Evolutionary conservation across 2,113 vertebrate species (phyloP).

Genomic region (Indri indri): DNA sequence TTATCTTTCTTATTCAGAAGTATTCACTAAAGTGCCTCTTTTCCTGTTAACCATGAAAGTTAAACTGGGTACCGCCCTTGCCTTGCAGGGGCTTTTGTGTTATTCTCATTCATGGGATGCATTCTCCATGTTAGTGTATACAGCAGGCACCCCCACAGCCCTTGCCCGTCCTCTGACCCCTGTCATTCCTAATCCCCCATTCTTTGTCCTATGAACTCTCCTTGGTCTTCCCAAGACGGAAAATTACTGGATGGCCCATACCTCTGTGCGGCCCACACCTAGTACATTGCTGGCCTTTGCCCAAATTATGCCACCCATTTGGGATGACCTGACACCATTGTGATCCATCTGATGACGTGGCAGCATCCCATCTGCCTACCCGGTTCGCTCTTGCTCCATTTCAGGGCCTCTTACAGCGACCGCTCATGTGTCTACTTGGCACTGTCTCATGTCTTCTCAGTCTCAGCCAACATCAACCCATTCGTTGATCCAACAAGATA

Average conservation of each 20-base stretch:
- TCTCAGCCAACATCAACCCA: not conserved
- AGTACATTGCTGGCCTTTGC: constrained; percentile 55
- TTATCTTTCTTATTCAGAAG: not conserved
- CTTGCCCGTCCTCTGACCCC: not conserved
- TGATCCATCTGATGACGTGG: constrained; percentile 54
- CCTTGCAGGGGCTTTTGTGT: not conserved
- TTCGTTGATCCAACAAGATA: not conserved
- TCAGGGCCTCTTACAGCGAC: not conserved
- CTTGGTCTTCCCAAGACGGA: constrained; percentile 27
- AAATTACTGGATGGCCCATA: constrained; percentile 59
- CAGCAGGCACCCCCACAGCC: not conserved
- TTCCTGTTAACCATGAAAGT: not conserved
- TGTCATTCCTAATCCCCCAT: not conserved
- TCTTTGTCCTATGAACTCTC: not conserved
- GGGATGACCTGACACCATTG: constrained; percentile 59
- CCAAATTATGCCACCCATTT: constrained; percentile 59
- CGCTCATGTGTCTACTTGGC: not conserved
- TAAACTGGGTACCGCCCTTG: not conserved
- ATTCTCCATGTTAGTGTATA: not conserved
- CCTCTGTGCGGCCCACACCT: constrained; percentile 44
- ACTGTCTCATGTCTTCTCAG: not conserved
- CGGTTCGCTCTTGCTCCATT: constrained; percentile 58
- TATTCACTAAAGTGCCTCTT: not conserved
- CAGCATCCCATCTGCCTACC: constrained; percentile 61
- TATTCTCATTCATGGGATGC: not conserved